phyloP scores from a whole-genome alignment of 2,797 vertebrate species.

The Chiroxiphia lanceolata region DNA sequence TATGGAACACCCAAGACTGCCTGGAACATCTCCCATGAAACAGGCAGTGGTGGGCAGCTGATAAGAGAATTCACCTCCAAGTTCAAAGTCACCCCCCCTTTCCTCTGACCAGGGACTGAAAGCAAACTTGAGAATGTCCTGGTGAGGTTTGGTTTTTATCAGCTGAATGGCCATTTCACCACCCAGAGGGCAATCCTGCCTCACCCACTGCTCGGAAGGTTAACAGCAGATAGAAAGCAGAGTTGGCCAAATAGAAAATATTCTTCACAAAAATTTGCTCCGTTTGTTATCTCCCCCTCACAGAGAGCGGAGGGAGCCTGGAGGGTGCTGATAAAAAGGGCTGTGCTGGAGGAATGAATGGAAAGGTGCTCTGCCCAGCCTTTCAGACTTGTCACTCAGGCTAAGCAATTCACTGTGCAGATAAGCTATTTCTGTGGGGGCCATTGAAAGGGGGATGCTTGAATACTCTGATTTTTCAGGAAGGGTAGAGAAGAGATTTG shows the following conservation, averaged over 20 bases:
- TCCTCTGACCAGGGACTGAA: background rate
- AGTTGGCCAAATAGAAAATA: background rate
- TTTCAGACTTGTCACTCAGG: slow-evolving; percentile 9
- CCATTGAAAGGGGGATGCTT: background rate
- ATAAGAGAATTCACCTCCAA: background rate
- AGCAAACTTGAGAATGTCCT: background rate
- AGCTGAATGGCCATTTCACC: background rate
- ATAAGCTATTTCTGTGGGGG: background rate
- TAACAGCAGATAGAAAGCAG: background rate
- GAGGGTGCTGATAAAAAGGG: slow-evolving; percentile 46
- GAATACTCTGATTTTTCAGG: background rate
- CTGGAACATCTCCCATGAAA: background rate
- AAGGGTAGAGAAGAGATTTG: background rate
- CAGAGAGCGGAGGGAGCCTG: slow-evolving; percentile 8
- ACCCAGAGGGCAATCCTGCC: background rate
- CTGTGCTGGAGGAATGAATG: background rate
- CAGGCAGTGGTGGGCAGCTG: background rate
- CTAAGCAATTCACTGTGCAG: slow-evolving; percentile 12
- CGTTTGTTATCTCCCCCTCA: background rate
- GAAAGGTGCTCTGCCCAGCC: slow-evolving; percentile 1
- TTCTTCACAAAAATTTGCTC: background rate
- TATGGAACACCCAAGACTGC: background rate
- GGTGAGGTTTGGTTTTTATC: background rate
- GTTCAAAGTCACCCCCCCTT: background rate
- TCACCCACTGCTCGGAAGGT: background rate